Base-by-base conservation (phyloP, 2,797 vertebrate species). In the Smutsia gigantea region DNA sequence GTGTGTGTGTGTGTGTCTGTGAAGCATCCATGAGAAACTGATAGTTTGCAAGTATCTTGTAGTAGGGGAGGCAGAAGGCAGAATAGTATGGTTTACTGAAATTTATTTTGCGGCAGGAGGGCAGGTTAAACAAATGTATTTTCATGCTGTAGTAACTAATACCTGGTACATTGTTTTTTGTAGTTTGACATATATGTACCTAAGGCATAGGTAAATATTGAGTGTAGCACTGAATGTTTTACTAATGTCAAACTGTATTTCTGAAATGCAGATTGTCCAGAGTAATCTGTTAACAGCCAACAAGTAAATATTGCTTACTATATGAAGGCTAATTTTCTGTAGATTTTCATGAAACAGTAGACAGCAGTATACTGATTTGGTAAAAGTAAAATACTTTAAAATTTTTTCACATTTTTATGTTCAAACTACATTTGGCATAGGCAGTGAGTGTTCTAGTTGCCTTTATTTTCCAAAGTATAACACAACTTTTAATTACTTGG, bases 231-330 rank as follows among this genome's bases (percentile, higher is more conserved):
- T 92, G 72, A 93, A 66, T 79, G 29, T 93, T 89, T 84, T 93
- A 83, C 17, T 95, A 77, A 75, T 96, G 72, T 96, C 55, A 97
- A 96, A 6, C 19, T 92, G 4, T 88, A 69, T 84, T 96, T 92
- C 94, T 90, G 49, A 91, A 93, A 94, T 97, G 39, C 2, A 94
- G 75, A 91, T 82, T 57, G 21, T 59, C 55, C 94, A 87, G 2
- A 72, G 42, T 87, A 96, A 91, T 97, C 37, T 37, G n/a, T 90
- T 82, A 84, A 53, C 13, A 95, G 18, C 64, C 71, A 92, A 42
- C 34, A 92, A 88, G 11, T 69, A 92, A 69, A 39, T 81, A 14
- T 94, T 96, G 21, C 51, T 90, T 63, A 1, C 18, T 97, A 3
- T 94, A 4, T 92, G 0, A 86, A 93, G 46, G 90, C 69, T 87